These are phyloP conservation scores for Psix sp. DNA, from an alignment of 1,140 invertebrate genomes.

Conservation along the genomic window DNA sequence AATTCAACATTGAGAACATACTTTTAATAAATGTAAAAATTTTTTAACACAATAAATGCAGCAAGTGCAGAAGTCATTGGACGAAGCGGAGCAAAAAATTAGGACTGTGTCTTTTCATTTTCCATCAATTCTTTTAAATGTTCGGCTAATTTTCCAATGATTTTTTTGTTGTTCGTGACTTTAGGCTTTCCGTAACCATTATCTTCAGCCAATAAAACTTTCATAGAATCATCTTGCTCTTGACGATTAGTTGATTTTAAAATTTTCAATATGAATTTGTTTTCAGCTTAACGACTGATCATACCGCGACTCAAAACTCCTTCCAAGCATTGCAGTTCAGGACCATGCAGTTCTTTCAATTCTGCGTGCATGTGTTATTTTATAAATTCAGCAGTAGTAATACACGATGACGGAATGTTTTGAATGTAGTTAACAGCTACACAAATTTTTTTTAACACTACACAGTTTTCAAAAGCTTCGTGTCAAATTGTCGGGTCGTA, in stretches of 20 bases:
- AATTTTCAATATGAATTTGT: constrained; percentile 16
- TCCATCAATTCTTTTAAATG: constrained; percentile 4
- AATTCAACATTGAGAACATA: no score
- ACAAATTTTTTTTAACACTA: constrained; percentile 19
- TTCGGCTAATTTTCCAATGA: constrained; percentile 9
- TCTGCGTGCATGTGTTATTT: constrained; percentile 8
- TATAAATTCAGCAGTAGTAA: constrained; percentile 8
- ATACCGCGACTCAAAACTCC: constrained; percentile 12
- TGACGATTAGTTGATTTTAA: constrained; percentile 7
- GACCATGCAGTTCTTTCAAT: neutral
- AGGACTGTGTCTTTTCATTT: no score
- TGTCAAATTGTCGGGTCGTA: constrained; percentile 6
- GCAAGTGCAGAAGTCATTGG: no score
- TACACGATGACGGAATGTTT: neutral
- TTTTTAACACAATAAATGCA: no score
- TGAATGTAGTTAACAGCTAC: neutral
- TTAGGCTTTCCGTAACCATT: constrained; percentile 12
- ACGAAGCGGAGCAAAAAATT: no score
- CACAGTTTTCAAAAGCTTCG: constrained; percentile 23
- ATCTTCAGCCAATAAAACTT: constrained; percentile 20
- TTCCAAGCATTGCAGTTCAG: neutral
- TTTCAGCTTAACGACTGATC: constrained; percentile 21
- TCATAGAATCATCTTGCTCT: constrained; percentile 15
- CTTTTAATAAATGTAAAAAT: no score
- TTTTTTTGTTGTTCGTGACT: constrained; percentile 19